These are phyloP conservation scores for Rhynchomys soricoides DNA, from an alignment of 2,113 vertebrate species.

Conservation along the genomic window DNA sequence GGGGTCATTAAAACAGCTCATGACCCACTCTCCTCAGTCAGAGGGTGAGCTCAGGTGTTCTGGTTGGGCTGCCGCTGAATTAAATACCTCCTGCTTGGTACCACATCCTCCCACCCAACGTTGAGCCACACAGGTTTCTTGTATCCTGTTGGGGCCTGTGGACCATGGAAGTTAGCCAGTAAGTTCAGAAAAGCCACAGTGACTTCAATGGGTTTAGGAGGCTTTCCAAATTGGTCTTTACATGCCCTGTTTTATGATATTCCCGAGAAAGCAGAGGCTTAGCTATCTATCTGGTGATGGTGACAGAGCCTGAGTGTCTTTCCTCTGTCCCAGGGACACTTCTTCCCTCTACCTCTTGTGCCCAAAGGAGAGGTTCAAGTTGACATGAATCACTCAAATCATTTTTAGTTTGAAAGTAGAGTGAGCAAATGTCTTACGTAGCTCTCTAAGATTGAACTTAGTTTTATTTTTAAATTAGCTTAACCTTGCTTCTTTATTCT, in stretches of 20 bases:
- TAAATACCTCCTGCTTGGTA: background rate
- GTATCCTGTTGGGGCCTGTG: background rate
- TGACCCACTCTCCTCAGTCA: background rate
- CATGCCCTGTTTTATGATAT: background rate
- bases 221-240: background rate
- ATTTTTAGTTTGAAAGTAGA: conserved; percentile 35
- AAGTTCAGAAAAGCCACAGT: background rate
- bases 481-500: conserved; percentile 23
- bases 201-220: background rate
- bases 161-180: background rate
- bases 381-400: background rate
- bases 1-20: conserved; percentile 53
- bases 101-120: background rate
- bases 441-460: background rate
- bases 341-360: background rate
- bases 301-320: background rate
- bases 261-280: background rate
- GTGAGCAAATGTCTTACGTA: conserved; percentile 32
- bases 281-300: background rate
- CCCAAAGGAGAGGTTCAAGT: background rate
- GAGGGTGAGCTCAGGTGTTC: background rate
- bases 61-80: conserved; percentile 38
- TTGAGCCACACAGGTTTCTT: background rate
- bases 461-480: background rate
- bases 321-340: background rate